Evolutionary conservation across 2,797 vertebrate species (phyloP), one percentile per base, ranked within the genome.

Genomic region (Novumbra hubbsi): DNA sequence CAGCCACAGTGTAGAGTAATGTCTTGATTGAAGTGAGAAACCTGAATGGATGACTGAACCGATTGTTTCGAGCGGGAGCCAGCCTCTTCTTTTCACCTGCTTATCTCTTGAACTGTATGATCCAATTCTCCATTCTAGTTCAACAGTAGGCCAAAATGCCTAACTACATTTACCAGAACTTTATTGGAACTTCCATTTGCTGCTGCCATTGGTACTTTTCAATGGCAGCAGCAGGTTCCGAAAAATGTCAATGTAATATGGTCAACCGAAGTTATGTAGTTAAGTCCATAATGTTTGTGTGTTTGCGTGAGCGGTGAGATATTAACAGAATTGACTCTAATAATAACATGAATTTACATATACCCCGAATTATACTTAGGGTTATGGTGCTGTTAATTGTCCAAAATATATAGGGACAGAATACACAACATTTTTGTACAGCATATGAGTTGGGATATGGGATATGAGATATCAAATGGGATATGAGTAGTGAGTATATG

Each of bases 1-100:
- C 76, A 68, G 67, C 80, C 72, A 78, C 75, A 34, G 9, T 45
- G 41, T 11, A 67, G 60, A 70, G 74, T 68, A n/a, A 67, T 70
- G 32, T 78, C 80, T 80, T 73, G 68, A 83, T 79, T 82, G 78
- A 81, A 78, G 75, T 68, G 48, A 65, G n/a, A 65, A 21, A 68
- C 27, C 75, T 73, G 84, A 65, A 84, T 86, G 82, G 73, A 7
- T 66, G 16, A 72, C 73, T 63, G 66, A 74, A 82, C 87, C 69
- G 77, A 83, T 87, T 38, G 81, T 72, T 76, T 70, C 41, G 77
- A 80, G 67, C 62, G 19, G 32, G 49, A 65, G 68, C 48, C 41
- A 60, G 66, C 48, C 64, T 49, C 72, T 28, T 68, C 41, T 72
- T 27, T 68, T 49, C 34, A 45, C 21, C 41, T 68, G 80, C 73